Conservation (phyloP, 2,888 invertebrate genomes). For the Dicranocentrus wangi region DNA sequence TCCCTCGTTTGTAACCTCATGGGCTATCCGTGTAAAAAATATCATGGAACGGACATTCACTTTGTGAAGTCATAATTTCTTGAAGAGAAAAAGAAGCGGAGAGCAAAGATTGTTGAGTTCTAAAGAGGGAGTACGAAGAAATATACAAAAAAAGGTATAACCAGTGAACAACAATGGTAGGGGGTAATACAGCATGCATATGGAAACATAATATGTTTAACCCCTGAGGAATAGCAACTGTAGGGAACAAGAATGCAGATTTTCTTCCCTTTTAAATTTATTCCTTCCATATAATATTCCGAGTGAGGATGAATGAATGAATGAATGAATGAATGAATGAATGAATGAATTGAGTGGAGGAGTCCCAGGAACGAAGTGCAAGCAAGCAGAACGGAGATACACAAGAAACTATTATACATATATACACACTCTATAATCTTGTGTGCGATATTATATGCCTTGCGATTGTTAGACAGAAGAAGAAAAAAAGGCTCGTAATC, state of each 20-base stretch:
- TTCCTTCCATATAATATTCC: not conserved
- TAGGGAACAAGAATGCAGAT: conserved; percentile 1
- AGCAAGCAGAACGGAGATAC: conserved; percentile 7
- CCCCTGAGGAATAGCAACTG: conserved; percentile 19
- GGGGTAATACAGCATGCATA: conserved; percentile 4
- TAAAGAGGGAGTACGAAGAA: not conserved
- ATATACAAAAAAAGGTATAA: not conserved
- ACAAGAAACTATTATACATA: too few relatives aligned
- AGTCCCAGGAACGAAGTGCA: not conserved
- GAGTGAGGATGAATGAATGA: conserved; percentile 5
- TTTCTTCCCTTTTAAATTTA: conserved; percentile 13
- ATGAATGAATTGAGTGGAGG: not conserved
- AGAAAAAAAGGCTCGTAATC: too few relatives aligned
- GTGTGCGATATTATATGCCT: too few relatives aligned
- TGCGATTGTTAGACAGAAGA: too few relatives aligned
- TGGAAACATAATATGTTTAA: not conserved
- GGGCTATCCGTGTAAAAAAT: not conserved
- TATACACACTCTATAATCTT: too few relatives aligned
- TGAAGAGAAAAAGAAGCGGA: not conserved
- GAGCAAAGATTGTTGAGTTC: too few relatives aligned
- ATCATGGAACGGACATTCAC: conserved; percentile 5
- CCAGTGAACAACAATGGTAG: not conserved
- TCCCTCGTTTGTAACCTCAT: too few relatives aligned
- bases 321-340: conserved; percentile 5
- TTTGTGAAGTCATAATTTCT: conserved; percentile 7